Base-by-base conservation (phyloP, 2,888 invertebrate species). In the Chloroclystis v-ata region DNA sequence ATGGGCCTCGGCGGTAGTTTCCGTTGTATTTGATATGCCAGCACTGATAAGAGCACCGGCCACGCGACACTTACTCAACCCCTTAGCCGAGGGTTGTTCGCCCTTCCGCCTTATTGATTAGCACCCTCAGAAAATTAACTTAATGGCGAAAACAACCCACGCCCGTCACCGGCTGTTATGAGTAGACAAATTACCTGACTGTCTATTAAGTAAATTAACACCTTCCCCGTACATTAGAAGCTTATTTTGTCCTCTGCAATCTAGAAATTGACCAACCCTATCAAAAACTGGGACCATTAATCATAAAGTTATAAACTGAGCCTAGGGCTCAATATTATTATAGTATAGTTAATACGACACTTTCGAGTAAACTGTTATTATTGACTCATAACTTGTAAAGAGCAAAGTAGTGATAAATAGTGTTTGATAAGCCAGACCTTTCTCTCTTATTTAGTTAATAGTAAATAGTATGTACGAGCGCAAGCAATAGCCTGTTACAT, bases 21-120 rank as follows among this genome's bases (percentile, higher is more conserved):
- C 77, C 76, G 73, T 61, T 69, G 65, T 69, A 77, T 82, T 84
- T 84, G 85, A 87, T 86, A 83, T 82, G 81, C 81, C 72, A 75
- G 69, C 70, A 59, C 69, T 76, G 86, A 86, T 86, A 86, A 84
- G 78, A 61, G 60, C 58, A 66, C 62, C 69, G 72, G 71, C 82
- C 82, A 82, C 82, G 79, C 84, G 82, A 82, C 83, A 85, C 81
- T 79, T 77, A 72, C 67, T 73, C 77, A 81, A 82, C 84, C 85
- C 85, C 84, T 84, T 82, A 74, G 65, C 61, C 59, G 73, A 76
- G 81, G 84, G 82, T 77, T 72, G 75, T 69, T 75, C 75, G 77
- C 84, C 83, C 84, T 83, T 79, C 79, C 78, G 79, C 78, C 78
- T 82, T 85, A 86, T 86, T 83, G 86, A 85, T 86, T 84, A 80